Evolutionary conservation across 2,888 invertebrate species (phyloP).

Genomic region (Rhingia rostrata): DNA sequence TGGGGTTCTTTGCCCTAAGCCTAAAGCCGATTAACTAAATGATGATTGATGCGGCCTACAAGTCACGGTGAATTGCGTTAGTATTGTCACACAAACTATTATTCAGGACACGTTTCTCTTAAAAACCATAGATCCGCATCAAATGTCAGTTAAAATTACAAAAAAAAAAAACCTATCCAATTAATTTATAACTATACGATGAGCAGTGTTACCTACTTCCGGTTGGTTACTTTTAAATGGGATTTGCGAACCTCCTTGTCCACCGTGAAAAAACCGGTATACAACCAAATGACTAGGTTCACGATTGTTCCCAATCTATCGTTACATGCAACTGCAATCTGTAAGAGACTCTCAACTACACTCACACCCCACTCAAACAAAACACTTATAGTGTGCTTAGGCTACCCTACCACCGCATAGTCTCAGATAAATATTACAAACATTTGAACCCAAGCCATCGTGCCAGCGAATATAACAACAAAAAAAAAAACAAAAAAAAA

Average conservation of each 20-base stretch:
- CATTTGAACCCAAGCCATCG: constrained; percentile 41
- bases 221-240: neutral
- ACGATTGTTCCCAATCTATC: constrained; percentile 13
- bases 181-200: neutral
- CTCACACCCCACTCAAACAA: neutral
- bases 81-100: too few relatives aligned
- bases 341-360: constrained; percentile 1
- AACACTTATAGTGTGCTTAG: constrained; percentile 22
- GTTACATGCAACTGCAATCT: constrained; percentile 6
- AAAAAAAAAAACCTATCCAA: too few relatives aligned
- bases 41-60: too few relatives aligned
- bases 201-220: neutral
- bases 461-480: constrained; percentile 8
- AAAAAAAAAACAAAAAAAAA: neutral
- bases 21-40: too few relatives aligned
- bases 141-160: too few relatives aligned
- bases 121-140: too few relatives aligned
- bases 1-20: too few relatives aligned
- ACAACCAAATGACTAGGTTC: neutral
- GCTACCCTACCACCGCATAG: constrained; percentile 3
- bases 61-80: too few relatives aligned
- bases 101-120: too few relatives aligned
- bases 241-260: constrained; percentile 42
- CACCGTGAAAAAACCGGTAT: constrained; percentile 20
- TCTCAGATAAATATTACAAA: constrained; percentile 12